phyloP scores from a whole-genome alignment of 1,140 invertebrate genomes.

The Gryon sp. region DNA sequence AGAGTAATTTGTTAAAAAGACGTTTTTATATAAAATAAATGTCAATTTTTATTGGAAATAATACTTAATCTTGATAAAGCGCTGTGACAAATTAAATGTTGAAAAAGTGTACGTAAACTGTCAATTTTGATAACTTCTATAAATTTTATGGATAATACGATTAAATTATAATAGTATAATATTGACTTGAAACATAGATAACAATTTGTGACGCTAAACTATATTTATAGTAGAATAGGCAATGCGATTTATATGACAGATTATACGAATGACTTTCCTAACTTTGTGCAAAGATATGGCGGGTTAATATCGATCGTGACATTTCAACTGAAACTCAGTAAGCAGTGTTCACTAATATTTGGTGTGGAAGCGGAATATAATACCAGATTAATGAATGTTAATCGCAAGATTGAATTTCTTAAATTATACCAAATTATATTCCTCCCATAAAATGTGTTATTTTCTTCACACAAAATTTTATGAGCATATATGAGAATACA shows the following conservation, averaged over 20 bases:
- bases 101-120: too few relatives aligned
- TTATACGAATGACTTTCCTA: slow-evolving; percentile 49
- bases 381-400: slow-evolving; percentile 15
- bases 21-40: too few relatives aligned
- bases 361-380: slow-evolving; percentile 4
- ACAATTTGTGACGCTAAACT: slow-evolving; percentile 23
- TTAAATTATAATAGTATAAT: slow-evolving; percentile 27
- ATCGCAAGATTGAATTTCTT: slow-evolving; percentile 1
- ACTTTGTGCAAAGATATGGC: slow-evolving; percentile 40
- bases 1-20: too few relatives aligned
- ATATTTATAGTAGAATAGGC: slow-evolving; percentile 30
- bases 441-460: too few relatives aligned
- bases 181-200: slow-evolving; percentile 27
- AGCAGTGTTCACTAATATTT: slow-evolving; percentile 22
- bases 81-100: too few relatives aligned
- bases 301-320: slow-evolving; percentile 38
- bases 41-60: too few relatives aligned
- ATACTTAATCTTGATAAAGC: too few relatives aligned
- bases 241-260: slow-evolving; percentile 37
- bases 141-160: neutral
- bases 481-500: too few relatives aligned
- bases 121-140: neutral
- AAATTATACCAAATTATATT: too few relatives aligned
- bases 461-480: too few relatives aligned
- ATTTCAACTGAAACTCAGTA: slow-evolving; percentile 28